Evolutionary conservation across 2,113 vertebrate genomes (phyloP).

Genomic region (Mus spicilegus): DNA sequence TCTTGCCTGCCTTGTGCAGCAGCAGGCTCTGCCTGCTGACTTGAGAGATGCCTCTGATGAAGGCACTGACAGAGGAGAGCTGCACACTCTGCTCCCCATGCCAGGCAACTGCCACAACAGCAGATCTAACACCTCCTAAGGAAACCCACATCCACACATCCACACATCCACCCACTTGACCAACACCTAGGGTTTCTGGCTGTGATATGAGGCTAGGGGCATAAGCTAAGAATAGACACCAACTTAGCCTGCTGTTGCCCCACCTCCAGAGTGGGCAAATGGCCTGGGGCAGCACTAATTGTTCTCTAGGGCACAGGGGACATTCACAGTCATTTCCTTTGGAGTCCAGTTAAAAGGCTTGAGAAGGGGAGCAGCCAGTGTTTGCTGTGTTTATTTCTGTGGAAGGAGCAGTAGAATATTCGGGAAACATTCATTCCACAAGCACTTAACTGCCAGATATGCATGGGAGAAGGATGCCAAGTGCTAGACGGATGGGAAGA

Average conservation of each 20-base stretch:
- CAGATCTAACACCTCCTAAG: neutral
- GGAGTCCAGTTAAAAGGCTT: neutral
- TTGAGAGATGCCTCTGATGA: accelerated
- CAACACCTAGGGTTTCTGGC: neutral
- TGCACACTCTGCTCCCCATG: accelerated
- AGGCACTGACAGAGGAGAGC: accelerated
- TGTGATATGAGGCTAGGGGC: neutral
- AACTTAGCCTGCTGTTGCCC: too few species aligned
- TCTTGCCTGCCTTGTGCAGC: neutral
- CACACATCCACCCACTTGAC: neutral
- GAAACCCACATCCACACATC: accelerated
- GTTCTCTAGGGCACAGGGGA: accelerated
- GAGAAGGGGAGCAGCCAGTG: neutral
- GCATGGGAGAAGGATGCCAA: neutral
- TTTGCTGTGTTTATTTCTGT: neutral
- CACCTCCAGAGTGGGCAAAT: neutral
- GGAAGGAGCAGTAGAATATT: neutral
- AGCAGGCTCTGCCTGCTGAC: accelerated
- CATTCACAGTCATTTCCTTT: neutral
- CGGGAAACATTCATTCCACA: neutral
- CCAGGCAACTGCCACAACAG: neutral
- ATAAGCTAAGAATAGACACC: neutral
- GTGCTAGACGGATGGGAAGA: neutral
- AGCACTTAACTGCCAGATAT: neutral
- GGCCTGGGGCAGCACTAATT: neutral